Percentiles rank a stretch among this genome's conserved stretches.
Evolutionary conservation across 2,797 vertebrate species (phyloP).

Genomic region (Podargus strigoides): DNA sequence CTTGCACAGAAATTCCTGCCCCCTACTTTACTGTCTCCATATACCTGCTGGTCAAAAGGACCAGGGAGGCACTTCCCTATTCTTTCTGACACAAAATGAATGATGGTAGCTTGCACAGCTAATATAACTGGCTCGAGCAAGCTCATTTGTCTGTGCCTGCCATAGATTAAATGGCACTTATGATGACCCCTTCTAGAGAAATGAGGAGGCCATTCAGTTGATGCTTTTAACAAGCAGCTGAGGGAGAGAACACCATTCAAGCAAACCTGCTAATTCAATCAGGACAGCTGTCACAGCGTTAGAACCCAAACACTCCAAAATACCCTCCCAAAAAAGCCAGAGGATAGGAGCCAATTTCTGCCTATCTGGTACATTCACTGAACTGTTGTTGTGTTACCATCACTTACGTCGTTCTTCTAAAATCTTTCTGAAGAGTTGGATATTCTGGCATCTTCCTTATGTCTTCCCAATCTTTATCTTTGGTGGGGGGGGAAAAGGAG

Average conservation of each 20-base stretch:
- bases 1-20: neutral
- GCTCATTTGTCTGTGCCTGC: neutral
- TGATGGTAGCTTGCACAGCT: neutral
- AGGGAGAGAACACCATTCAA: neutral
- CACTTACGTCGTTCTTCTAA: conserved; percentile 97
- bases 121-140: neutral
- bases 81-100: neutral
- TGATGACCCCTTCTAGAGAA: neutral
- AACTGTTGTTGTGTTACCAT: neutral
- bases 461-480: conserved; percentile 99
- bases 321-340: neutral
- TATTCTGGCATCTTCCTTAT: conserved; percentile 98
- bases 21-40: neutral
- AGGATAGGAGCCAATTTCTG: neutral
- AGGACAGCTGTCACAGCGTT: neutral
- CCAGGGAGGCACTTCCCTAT: neutral
- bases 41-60: neutral
- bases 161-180: neutral
- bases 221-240: neutral
- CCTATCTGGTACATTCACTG: neutral
- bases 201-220: neutral
- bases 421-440: conserved; percentile 96
- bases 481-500: neutral
- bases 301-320: neutral
- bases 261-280: neutral